phyloP scores from a whole-genome alignment of 2,797 vertebrate genomes.

The Antennarius maculatus region DNA sequence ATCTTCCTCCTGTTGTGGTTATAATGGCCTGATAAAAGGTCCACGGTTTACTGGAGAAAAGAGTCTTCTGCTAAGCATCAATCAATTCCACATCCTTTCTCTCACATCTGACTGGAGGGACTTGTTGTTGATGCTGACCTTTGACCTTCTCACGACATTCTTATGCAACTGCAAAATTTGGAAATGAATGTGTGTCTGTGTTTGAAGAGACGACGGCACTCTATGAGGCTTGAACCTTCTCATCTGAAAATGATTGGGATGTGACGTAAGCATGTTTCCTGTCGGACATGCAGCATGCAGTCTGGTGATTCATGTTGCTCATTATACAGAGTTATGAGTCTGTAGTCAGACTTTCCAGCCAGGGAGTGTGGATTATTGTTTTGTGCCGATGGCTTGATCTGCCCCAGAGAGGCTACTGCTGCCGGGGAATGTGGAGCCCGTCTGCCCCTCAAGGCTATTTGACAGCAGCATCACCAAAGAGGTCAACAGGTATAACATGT shows the following conservation, averaged over 20 bases:
- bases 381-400: constrained; percentile 34
- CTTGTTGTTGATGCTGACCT: constrained; percentile 49
- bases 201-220: neutral
- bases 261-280: constrained; percentile 35
- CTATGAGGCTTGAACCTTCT: neutral
- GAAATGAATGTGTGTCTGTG: constrained; percentile 11
- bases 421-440: constrained; percentile 10
- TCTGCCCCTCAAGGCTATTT: constrained; percentile 15
- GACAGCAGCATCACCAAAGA: constrained; percentile 41
- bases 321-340: constrained; percentile 50
- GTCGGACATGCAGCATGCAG: neutral
- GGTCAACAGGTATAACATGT: constrained; percentile 55
- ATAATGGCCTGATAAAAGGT: constrained; percentile 65
- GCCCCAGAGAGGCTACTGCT: constrained; percentile 21
- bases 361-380: constrained; percentile 41
- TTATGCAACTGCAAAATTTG: constrained; percentile 52
- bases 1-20: constrained; percentile 53
- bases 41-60: constrained; percentile 42
- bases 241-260: constrained; percentile 20
- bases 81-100: constrained; percentile 55
- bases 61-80: constrained; percentile 47
- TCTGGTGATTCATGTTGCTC: constrained; percentile 33
- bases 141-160: constrained; percentile 45
- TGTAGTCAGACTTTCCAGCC: constrained; percentile 19
- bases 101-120: constrained; percentile 19